A percentile compares a stretch with the other conserved stretches of the same genome.
phyloP scores from a whole-genome alignment of 2,888 invertebrate genomes.

The Ischnura elegans region DNA sequence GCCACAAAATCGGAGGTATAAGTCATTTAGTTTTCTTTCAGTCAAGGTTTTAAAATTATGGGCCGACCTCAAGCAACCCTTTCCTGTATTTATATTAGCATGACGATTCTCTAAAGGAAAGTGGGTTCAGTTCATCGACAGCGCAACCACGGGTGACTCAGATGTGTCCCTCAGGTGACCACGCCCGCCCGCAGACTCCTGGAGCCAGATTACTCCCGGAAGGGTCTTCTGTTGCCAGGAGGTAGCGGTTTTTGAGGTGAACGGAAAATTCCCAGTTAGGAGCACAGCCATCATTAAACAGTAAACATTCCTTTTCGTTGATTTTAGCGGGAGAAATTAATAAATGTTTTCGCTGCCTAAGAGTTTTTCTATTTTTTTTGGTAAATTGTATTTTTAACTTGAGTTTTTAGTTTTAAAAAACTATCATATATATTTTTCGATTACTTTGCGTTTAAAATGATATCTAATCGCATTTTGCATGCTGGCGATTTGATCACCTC shows the following conservation, averaged over 20 bases:
- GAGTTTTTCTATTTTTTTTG: too few species aligned
- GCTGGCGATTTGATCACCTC: too few species aligned
- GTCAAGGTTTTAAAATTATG: not conserved
- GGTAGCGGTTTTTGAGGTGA: not conserved
- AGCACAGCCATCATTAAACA: not conserved
- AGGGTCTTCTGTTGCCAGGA: not conserved
- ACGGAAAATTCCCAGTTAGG: not conserved
- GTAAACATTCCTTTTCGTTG: not conserved
- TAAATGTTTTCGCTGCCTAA: not conserved
- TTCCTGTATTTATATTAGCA: not conserved
- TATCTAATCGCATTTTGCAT: too few species aligned
- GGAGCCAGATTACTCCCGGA: slow-evolving; percentile 15
- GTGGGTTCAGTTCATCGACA: not conserved
- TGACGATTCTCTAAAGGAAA: not conserved
- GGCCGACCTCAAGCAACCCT: not conserved
- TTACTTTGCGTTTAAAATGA: too few species aligned
- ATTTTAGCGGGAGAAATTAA: too few species aligned
- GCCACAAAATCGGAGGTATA: not conserved
- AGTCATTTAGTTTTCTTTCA: not conserved
- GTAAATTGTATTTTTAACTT: too few species aligned
- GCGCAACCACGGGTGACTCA: slow-evolving; percentile 6
- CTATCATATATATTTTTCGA: too few species aligned
- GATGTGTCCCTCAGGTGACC: not conserved
- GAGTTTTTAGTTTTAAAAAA: too few species aligned
- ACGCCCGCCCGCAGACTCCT: slow-evolving; percentile 21